A percentile compares a stretch with the other conserved stretches of the same genome.
phyloP scores from a whole-genome alignment of 2,113 vertebrate species.

The Cnemophilus loriae region DNA sequence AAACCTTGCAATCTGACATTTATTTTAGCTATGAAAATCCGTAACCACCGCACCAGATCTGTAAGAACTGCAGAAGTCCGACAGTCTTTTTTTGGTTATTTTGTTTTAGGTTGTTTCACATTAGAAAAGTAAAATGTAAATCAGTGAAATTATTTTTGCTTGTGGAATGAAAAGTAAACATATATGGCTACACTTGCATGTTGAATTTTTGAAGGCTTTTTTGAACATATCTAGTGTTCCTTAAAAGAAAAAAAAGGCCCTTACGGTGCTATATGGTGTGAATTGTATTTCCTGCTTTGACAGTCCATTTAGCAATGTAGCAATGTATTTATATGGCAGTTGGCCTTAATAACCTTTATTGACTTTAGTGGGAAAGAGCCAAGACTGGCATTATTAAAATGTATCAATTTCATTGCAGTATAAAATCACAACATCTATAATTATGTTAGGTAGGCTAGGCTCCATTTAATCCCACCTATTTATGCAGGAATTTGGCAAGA shows the following conservation, averaged over 20 bases:
- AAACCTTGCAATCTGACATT: conserved; percentile 89
- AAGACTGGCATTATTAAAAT: conserved; percentile 92
- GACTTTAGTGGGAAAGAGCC: conserved; percentile 85
- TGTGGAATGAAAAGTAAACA: neutral
- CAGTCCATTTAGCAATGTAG: conserved; percentile 79
- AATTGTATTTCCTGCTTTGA: conserved; percentile 75
- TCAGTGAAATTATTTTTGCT: neutral
- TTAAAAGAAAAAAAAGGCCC: neutral
- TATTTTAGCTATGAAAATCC: conserved; percentile 87
- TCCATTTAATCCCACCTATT: conserved; percentile 84
- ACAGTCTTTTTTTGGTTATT: conserved; percentile 34
- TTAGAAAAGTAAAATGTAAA: conserved; percentile 11
- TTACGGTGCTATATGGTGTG: neutral
- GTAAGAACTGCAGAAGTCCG: neutral
- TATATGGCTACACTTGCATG: neutral
- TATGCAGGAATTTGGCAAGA: conserved; percentile 73
- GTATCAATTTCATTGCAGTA: conserved; percentile 87
- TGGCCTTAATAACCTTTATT: conserved; percentile 93
- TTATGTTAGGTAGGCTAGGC: conserved; percentile 83
- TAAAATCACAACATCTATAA: conserved; percentile 84
- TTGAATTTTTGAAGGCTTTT: neutral
- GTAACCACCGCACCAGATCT: conserved; percentile 17
- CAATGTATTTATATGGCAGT: conserved; percentile 83
- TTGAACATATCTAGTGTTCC: neutral
- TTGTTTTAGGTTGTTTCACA: neutral